Conservation (phyloP, 2,113 vertebrate species). For the Micronisus gabar region DNA sequence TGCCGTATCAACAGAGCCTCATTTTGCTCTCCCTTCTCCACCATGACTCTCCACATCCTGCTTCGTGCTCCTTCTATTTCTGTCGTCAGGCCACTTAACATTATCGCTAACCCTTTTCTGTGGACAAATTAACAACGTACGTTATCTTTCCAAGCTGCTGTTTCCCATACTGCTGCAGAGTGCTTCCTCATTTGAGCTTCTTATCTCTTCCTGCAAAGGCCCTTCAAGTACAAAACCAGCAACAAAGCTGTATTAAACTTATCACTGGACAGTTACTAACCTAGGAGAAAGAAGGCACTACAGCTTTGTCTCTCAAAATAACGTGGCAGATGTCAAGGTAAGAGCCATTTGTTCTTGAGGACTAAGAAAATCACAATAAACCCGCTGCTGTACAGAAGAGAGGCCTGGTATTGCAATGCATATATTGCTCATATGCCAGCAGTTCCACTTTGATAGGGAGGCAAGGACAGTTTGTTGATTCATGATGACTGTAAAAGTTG, state of each 20-base stretch:
- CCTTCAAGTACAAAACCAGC: neutral
- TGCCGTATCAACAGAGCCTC: neutral
- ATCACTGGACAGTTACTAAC: neutral
- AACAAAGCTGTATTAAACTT: neutral
- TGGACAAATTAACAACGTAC: constrained; percentile 11
- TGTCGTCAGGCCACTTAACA: neutral
- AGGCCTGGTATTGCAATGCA: neutral
- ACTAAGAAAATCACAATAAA: neutral
- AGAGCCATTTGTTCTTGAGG: neutral
- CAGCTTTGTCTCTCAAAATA: neutral
- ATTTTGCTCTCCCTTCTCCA: neutral
- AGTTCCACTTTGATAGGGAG: neutral
- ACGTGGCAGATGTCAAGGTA: neutral
- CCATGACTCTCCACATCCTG: neutral
- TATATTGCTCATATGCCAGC: neutral
- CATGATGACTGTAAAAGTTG: neutral
- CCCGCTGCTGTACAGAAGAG: neutral
- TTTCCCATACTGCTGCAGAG: neutral
- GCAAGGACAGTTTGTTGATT: neutral
- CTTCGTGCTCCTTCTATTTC: constrained; percentile 2
- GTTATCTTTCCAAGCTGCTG: constrained; percentile 33
- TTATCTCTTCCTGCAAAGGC: constrained; percentile 28
- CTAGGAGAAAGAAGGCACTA: neutral
- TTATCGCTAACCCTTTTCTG: neutral
- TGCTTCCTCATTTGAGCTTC: constrained; percentile 26